Evolutionary conservation across 2,888 invertebrate genomes (phyloP).

Genomic region (Tetheella fluctuosa): DNA sequence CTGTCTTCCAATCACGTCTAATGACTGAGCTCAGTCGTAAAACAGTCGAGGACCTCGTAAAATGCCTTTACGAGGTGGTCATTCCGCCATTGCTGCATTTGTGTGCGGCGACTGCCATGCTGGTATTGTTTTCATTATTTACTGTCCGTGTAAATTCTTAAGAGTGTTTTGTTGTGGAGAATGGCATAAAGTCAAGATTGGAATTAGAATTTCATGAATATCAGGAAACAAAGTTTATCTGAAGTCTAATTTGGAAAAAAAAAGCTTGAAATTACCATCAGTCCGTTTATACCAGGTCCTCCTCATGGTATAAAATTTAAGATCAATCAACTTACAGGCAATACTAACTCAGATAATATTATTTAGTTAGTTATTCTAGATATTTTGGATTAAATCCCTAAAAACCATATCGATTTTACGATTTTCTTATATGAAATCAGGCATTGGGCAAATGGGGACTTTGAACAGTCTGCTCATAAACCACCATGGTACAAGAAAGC

Average conservation of each 20-base stretch:
- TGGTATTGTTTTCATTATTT: neutral
- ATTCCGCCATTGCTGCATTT: slow-evolving; percentile 15
- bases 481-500: slow-evolving; percentile 7
- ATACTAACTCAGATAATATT: too few relatives aligned
- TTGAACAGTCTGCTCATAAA: neutral
- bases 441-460: neutral
- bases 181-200: neutral
- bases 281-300: too few relatives aligned
- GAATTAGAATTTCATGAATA: too few relatives aligned
- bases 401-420: neutral
- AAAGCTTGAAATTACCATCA: too few relatives aligned
- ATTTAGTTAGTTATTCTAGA: neutral
- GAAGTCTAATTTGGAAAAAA: too few relatives aligned
- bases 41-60: slow-evolving; percentile 26
- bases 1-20: slow-evolving; percentile 31
- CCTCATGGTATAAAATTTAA: too few relatives aligned
- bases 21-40: slow-evolving; percentile 18
- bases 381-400: neutral
- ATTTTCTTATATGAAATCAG: neutral
- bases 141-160: neutral
- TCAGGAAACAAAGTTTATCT: too few relatives aligned
- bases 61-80: slow-evolving; percentile 27
- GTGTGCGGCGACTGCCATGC: slow-evolving; percentile 4
- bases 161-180: neutral
- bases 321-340: too few relatives aligned